Conservation (phyloP, 2,797 vertebrate genomes). For the Anas acuta region DNA sequence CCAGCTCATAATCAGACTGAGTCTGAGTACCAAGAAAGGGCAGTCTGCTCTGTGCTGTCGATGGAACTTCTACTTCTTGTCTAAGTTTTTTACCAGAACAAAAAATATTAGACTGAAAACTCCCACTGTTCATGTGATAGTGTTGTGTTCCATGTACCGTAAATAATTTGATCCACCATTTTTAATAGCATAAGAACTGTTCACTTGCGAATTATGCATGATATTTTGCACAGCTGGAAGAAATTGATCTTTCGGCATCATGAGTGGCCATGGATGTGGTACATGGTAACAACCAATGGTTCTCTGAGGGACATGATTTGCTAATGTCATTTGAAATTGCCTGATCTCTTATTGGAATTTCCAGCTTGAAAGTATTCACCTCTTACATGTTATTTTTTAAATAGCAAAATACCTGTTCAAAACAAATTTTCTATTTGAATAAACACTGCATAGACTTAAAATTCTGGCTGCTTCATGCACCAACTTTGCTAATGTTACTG, state of each 20-base stretch:
- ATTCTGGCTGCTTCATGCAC: not conserved
- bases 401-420: not conserved
- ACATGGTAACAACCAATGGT: not conserved
- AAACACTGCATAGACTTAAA: not conserved
- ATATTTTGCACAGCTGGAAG: not conserved
- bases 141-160: not conserved
- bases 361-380: not conserved
- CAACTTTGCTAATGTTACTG: not conserved
- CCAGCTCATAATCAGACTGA: not conserved
- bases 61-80: not conserved
- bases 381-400: not conserved
- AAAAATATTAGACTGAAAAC: not conserved
- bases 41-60: fast-evolving
- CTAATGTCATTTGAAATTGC: not conserved
- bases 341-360: not conserved
- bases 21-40: not conserved
- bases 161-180: not conserved
- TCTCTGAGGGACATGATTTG: not conserved
- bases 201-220: not conserved
- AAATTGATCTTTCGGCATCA: not conserved
- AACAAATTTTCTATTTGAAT: not conserved
- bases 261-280: not conserved
- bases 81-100: not conserved
- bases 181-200: not conserved
- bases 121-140: not conserved